A percentile compares a stretch with the other conserved stretches of the same genome.
Conservation (phyloP, 2,888 invertebrate species). For the Caenorhabditis sulstoni region DNA sequence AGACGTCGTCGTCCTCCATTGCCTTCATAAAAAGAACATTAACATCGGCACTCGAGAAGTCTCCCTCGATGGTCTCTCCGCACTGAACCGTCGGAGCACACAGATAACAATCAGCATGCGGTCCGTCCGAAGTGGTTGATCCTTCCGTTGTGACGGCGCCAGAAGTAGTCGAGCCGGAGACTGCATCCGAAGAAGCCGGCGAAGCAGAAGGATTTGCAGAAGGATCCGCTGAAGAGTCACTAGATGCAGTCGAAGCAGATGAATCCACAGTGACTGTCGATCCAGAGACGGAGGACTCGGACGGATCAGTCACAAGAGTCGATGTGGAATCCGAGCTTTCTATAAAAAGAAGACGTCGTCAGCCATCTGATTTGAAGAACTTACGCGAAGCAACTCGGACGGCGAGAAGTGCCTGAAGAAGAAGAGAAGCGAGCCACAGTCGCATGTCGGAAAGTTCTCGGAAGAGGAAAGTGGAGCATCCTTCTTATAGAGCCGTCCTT, state of each 20-base stretch:
- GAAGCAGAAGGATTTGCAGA: neutral
- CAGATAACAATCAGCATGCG: conserved; percentile 36
- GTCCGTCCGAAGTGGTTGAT: conserved; percentile 9
- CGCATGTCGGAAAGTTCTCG: conserved; percentile 35
- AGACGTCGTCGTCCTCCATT: conserved; percentile 44
- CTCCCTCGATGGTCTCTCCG: conserved; percentile 45
- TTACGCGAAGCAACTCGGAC: conserved; percentile 10
- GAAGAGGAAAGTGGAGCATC: neutral
- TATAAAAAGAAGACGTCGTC: neutral
- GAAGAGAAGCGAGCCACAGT: conserved; percentile 21
- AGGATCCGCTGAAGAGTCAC: neutral
- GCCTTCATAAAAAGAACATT: conserved; percentile 43
- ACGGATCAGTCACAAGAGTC: neutral
- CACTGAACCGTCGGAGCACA: conserved; percentile 47
- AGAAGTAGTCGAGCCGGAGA: neutral
- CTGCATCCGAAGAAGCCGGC: too few relatives aligned
- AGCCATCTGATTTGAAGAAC: neutral
- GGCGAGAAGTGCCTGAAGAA: conserved; percentile 12
- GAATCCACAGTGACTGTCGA: neutral
- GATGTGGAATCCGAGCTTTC: neutral
- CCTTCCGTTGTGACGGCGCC: neutral
- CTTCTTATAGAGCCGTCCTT: conserved; percentile 20
- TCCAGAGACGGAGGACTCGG: neutral
- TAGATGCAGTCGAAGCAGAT: neutral
- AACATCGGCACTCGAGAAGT: conserved; percentile 42